These are phyloP conservation scores for Ptychochromis oligacanthus DNA, from an alignment of 2,113 vertebrate species.

Conservation along the genomic window DNA sequence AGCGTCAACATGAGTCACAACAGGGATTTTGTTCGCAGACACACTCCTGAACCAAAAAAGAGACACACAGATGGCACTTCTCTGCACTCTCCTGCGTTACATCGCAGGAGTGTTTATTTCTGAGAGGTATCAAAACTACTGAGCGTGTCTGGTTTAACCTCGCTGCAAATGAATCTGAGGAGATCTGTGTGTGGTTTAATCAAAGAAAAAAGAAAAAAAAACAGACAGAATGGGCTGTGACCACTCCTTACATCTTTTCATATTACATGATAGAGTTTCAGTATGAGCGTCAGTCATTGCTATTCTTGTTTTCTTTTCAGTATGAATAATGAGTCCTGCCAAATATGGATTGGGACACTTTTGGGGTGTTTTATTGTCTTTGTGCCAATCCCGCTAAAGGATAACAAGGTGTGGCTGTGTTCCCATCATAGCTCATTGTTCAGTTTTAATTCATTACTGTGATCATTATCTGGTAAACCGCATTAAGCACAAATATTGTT, in stretches of 20 bases:
- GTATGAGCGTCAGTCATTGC: neutral
- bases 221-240: neutral
- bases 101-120: conserved; percentile 38
- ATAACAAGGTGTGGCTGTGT: neutral
- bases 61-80: conserved; percentile 70
- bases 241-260: neutral
- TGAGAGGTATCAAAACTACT: conserved; percentile 32
- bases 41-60: conserved; percentile 38
- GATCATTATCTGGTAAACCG: neutral
- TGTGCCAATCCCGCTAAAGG: neutral
- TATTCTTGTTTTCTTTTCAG: neutral
- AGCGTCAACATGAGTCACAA: conserved; percentile 69
- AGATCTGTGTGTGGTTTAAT: neutral
- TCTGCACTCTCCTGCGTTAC: conserved; percentile 14
- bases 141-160: conserved; percentile 6
- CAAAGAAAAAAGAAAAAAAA: no score
- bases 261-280: neutral
- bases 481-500: neutral
- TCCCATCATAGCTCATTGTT: neutral
- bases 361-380: neutral
- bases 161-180: neutral
- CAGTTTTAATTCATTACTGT: neutral
- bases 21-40: conserved; percentile 61
- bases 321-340: neutral
- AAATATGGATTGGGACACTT: neutral